These are phyloP conservation scores for Caenorhabditis macrosperma DNA, from an alignment of 2,888 invertebrate species.

Conservation along the genomic window DNA sequence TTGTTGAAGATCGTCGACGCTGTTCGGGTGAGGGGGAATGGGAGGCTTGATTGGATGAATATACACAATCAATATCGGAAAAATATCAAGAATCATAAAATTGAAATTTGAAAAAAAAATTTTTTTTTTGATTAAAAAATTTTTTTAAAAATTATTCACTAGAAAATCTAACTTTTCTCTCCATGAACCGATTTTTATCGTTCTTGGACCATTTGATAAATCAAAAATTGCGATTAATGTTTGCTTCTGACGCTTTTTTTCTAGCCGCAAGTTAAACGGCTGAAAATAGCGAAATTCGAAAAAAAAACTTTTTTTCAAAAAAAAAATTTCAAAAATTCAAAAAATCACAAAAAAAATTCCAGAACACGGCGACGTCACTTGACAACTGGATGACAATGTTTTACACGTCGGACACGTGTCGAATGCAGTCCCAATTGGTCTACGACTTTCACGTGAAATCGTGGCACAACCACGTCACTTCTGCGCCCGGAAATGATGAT, in stretches of 20 bases:
- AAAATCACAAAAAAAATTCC: too few relatives aligned
- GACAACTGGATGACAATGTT: constrained; percentile 48
- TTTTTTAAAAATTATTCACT: not conserved
- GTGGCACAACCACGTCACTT: constrained; percentile 6
- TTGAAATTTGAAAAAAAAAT: not conserved
- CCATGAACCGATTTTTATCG: too few relatives aligned
- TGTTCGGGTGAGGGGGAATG: constrained; percentile 39
- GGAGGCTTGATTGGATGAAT: too few relatives aligned
- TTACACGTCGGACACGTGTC: constrained; percentile 29
- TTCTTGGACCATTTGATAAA: too few relatives aligned
- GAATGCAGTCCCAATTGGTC: constrained; percentile 28
- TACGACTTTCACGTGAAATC: constrained; percentile 45
- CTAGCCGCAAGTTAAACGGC: too few relatives aligned
- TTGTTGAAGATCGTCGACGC: constrained; percentile 36
- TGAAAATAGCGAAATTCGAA: too few relatives aligned
- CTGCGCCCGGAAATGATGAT: not conserved
- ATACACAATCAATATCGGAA: not conserved
- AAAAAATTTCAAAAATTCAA: too few relatives aligned
- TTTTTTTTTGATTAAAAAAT: not conserved
- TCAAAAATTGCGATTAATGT: too few relatives aligned
- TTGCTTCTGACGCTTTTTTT: too few relatives aligned
- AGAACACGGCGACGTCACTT: constrained; percentile 15
- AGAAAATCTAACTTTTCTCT: too few relatives aligned
- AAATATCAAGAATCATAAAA: not conserved
- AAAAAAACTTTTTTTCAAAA: too few relatives aligned